These are phyloP conservation scores for Drosophila meridiana DNA, from an alignment of 2,888 invertebrate genomes.

Conservation along the genomic window DNA sequence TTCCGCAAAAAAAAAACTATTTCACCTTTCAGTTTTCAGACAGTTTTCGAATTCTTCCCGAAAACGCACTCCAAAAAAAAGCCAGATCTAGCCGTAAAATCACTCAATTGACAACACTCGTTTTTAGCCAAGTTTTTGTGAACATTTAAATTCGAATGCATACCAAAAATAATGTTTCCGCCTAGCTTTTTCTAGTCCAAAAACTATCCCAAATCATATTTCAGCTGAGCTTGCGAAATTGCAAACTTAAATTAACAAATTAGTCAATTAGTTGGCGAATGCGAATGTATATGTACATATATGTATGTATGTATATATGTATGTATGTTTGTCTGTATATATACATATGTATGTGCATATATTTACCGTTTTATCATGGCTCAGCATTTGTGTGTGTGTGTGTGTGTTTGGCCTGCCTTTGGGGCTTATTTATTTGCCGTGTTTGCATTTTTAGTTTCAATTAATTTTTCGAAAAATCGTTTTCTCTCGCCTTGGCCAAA, in stretches of 20 bases:
- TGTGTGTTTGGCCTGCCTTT: constrained; percentile 13
- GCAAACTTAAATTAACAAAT: constrained; percentile 6
- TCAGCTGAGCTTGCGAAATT: neutral
- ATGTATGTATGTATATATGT: neutral
- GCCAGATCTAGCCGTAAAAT: no score
- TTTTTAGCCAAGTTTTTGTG: neutral
- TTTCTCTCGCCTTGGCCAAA: constrained; percentile 15
- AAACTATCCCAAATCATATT: neutral
- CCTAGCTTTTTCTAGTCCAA: neutral
- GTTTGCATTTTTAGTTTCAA: constrained; percentile 50
- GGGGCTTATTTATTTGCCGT: constrained; percentile 37
- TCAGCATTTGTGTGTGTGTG: constrained; percentile 2
- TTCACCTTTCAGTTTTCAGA: no score
- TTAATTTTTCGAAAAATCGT: constrained; percentile 32
- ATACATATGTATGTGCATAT: neutral
- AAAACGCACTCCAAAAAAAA: no score
- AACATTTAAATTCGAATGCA: neutral
- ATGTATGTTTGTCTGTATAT: no score
- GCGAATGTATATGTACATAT: neutral
- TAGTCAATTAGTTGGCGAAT: constrained; percentile 3
- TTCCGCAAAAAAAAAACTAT: no score
- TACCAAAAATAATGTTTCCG: neutral
- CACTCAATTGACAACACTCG: no score
- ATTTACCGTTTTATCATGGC: neutral
- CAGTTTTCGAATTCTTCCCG: no score